phyloP scores from a whole-genome alignment of 2,113 vertebrate genomes.

The Ancistrus triradiatus region DNA sequence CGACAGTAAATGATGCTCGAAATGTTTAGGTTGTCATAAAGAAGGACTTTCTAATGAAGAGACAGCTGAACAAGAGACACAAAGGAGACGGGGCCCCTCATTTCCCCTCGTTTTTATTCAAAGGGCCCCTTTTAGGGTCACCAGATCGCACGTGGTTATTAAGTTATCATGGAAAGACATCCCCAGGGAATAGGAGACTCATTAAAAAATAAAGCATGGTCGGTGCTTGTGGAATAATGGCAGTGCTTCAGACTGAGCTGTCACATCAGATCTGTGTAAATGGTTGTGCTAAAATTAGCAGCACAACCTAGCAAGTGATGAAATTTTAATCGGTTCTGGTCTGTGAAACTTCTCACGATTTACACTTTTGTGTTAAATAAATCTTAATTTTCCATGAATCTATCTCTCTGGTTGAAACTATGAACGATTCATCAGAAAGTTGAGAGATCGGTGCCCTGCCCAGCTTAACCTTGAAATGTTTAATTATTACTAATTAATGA shows the following conservation, averaged over 20 bases:
- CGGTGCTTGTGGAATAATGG: not conserved
- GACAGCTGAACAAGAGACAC: constrained; percentile 6
- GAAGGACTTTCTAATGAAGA: constrained; percentile 33
- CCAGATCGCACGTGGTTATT: constrained; percentile 35
- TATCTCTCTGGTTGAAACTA: too few species aligned
- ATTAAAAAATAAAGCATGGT: constrained; percentile 23
- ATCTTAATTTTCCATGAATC: too few species aligned
- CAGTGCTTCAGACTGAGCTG: not conserved
- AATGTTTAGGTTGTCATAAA: constrained; percentile 24
- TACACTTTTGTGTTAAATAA: too few species aligned
- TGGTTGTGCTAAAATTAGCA: not conserved
- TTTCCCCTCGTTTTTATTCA: constrained; percentile 27
- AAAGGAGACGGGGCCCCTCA: not conserved
- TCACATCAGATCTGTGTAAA: not conserved
- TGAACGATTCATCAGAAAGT: too few species aligned
- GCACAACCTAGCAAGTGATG: not conserved
- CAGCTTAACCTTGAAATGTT: too few species aligned
- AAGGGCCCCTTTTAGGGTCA: constrained; percentile 18
- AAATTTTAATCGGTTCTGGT: not conserved
- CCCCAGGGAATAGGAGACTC: constrained; percentile 26
- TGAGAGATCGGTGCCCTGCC: too few species aligned
- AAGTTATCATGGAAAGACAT: constrained; percentile 32
- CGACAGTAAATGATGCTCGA: not conserved
- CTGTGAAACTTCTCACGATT: too few species aligned
- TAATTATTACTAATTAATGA: too few species aligned